These are phyloP conservation scores for Leucophenga varia DNA, from an alignment of 1,140 invertebrate species.

Conservation along the genomic window DNA sequence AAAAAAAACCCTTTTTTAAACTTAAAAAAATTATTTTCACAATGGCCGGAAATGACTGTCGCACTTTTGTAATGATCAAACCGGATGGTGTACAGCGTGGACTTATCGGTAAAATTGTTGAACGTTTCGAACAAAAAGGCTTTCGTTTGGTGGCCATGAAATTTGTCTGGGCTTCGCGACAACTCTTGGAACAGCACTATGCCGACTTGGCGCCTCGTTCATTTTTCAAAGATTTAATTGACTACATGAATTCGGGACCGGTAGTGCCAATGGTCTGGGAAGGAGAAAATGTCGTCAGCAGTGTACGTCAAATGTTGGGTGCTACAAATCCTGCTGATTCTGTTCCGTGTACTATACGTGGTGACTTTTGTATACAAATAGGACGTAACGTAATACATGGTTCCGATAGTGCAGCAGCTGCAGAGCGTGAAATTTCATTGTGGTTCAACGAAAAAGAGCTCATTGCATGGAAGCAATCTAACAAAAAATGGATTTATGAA, in stretches of 20 bases:
- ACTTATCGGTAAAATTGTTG: conserved; percentile 90
- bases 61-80: conserved; percentile 97
- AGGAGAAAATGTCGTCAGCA: conserved; percentile 90
- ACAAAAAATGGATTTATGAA: conserved; percentile 85
- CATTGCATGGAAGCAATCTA: conserved; percentile 73
- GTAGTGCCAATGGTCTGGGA: conserved; percentile 98
- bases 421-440: conserved; percentile 88
- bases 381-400: conserved; percentile 94
- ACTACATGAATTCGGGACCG: conserved; percentile 95
- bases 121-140: conserved; percentile 92
- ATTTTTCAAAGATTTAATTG: conserved; percentile 89
- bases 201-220: conserved; percentile 80
- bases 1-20: too few relatives aligned
- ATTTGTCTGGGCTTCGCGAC: conserved; percentile 78
- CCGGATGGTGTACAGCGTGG: conserved; percentile 96
- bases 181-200: conserved; percentile 83
- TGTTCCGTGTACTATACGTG: conserved; percentile 84
- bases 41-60: conserved; percentile 76
- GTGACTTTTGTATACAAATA: conserved; percentile 90
- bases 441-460: conserved; percentile 93
- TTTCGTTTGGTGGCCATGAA: conserved; percentile 97
- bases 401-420: conserved; percentile 90
- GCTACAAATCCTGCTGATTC: conserved; percentile 92
- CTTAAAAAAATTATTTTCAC: too few relatives aligned
- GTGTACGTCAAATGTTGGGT: conserved; percentile 88